Evolutionary conservation across 2,888 invertebrate species (phyloP).

Genomic region (Scaptodrosophila latifasciaeformis): DNA sequence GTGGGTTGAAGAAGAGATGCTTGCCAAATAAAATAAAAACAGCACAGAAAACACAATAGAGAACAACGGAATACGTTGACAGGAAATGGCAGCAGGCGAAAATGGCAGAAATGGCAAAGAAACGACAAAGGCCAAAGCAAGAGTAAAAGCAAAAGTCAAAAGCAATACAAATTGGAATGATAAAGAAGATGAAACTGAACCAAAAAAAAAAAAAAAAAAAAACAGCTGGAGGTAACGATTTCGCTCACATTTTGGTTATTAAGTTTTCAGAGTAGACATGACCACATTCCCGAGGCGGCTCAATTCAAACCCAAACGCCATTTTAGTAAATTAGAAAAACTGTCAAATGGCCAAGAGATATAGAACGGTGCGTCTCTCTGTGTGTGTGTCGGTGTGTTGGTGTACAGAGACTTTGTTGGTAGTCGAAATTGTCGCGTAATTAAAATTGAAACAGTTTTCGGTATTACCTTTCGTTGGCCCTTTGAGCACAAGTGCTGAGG

Average conservation of each 20-base stretch:
- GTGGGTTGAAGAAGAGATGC: too few species aligned
- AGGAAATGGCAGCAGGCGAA: background rate
- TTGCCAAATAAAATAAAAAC: too few species aligned
- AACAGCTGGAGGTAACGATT: background rate
- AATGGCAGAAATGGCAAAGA: background rate
- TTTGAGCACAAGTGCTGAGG: background rate
- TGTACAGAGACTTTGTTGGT: too few species aligned
- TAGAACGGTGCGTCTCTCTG: background rate
- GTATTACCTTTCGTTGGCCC: background rate
- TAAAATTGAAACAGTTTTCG: slow-evolving; percentile 38
- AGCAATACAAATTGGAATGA: too few species aligned
- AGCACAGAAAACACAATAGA: too few species aligned
- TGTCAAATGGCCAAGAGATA: background rate
- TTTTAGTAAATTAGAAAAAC: slow-evolving; percentile 34
- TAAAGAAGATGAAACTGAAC: background rate
- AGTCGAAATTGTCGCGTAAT: slow-evolving; percentile 35
- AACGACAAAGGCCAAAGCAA: background rate
- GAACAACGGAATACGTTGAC: background rate
- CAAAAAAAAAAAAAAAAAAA: slow-evolving; percentile 1
- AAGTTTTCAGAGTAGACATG: slow-evolving; percentile 30
- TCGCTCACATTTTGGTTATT: slow-evolving; percentile 38
- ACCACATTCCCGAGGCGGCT: slow-evolving; percentile 10
- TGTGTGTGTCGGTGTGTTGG: too few species aligned
- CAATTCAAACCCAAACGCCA: slow-evolving; percentile 21
- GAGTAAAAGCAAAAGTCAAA: background rate